Evolutionary conservation across 2,888 invertebrate species (phyloP).

Genomic region (Drosophila borborema): DNA sequence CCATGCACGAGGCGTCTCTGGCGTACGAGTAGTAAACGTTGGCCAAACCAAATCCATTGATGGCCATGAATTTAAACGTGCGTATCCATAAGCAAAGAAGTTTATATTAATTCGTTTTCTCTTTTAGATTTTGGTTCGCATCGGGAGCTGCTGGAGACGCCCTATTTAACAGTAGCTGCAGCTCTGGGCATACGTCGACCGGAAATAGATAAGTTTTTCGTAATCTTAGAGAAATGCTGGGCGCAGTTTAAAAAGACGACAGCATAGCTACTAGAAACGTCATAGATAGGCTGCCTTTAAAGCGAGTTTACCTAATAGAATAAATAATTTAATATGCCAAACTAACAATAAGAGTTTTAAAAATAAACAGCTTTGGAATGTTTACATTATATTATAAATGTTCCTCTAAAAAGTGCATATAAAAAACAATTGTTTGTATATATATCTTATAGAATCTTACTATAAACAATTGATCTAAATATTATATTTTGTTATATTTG

Average conservation of each 20-base stretch:
- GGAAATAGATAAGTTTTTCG: conserved; percentile 90
- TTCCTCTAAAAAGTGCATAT: conserved; percentile 8
- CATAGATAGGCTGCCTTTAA: background rate
- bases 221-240: conserved; percentile 88
- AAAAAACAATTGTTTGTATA: conserved; percentile 23
- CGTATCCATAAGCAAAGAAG: background rate
- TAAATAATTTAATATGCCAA: too few relatives aligned
- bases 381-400: background rate
- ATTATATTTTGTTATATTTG: background rate
- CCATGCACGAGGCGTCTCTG: conserved; percentile 90
- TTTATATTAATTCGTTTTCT: background rate
- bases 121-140: conserved; percentile 90
- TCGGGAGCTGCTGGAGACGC: conserved; percentile 82
- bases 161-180: conserved; percentile 91
- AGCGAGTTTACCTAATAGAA: too few relatives aligned
- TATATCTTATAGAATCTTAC: background rate
- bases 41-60: conserved; percentile 86
- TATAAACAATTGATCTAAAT: conserved; percentile 26
- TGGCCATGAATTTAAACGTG: conserved; percentile 87
- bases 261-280: background rate
- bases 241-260: conserved; percentile 9
- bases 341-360: background rate
- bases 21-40: conserved; percentile 88
- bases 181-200: conserved; percentile 88
- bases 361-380: background rate